A percentile compares a stretch with the other conserved stretches of the same genome.
These are phyloP conservation scores for Parapristionchus giblindavisi DNA, from an alignment of 2,888 invertebrate genomes.

Conservation along the genomic window DNA sequence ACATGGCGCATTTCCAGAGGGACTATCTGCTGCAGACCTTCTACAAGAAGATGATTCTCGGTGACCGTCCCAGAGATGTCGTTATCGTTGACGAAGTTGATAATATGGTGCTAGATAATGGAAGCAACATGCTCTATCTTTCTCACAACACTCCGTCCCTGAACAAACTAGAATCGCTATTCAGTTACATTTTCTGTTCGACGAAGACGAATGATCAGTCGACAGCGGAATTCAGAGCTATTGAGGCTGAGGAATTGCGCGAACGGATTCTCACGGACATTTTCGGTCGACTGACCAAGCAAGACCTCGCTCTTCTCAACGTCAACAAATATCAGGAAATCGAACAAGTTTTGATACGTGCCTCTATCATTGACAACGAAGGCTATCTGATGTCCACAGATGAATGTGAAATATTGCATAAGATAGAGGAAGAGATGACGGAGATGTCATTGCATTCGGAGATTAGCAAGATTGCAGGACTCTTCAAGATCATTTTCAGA, in stretches of 20 bases:
- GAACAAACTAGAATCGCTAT: constrained; percentile 69
- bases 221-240: neutral
- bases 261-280: neutral
- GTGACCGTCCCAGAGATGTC: constrained; percentile 59
- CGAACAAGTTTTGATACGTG: neutral
- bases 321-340: neutral
- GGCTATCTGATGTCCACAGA: neutral
- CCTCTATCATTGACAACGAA: neutral
- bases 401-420: neutral
- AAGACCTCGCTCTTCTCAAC: neutral
- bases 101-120: constrained; percentile 71
- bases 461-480: no score
- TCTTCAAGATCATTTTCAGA: no score
- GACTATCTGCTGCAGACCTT: constrained; percentile 69
- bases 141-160: constrained; percentile 70
- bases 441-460: no score
- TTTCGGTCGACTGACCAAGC: neutral
- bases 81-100: constrained; percentile 72
- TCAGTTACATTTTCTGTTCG: constrained; percentile 69
- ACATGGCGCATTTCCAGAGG: constrained; percentile 68
- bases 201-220: no score
- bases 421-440: no score
- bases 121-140: constrained; percentile 70
- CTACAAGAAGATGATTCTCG: constrained; percentile 66
- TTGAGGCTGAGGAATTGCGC: neutral